Base-by-base conservation (phyloP, 2,113 vertebrate species). In the Lipophrys pholis region DNA sequence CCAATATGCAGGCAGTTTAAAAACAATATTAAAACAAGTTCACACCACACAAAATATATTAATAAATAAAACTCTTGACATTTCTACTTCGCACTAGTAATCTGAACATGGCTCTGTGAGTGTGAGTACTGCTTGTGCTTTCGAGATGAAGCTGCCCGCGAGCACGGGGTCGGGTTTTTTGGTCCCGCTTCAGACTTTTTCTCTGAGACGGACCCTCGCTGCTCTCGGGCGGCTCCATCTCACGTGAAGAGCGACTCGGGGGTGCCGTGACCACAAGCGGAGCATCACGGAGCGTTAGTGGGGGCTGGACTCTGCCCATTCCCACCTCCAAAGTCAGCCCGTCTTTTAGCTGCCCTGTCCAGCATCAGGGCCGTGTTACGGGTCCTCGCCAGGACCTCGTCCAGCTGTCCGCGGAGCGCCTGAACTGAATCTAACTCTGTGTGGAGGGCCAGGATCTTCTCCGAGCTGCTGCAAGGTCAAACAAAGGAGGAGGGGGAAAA, bases 291-390 rank as follows among this genome's bases (percentile, higher is more conserved):
- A 86, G 90, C 73, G 30, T 81, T 93, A 92, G 89, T 76, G 66
- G 93, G 93, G 94, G 93, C 95, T 93, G 92, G 93, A 92, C 94
- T 90, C 90, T 89, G 92, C 95, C 91, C 92, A 89, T 95, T 94
- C 97, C 96, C 97, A 99, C 97, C 97, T 99, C 97, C 97, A 95
- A 90, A 93, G 54, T 93, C 91, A 65, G 89, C 72, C 86, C 94
- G 93, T n/a, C 64, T 91, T 91, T 93, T 94, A 81, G 83, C 76
- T 15, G 91, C 91, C 12, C 90, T 93, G 79, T 97, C 96, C 94
- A 97, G 92, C 76, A 90, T 87, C 89, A 92, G 92, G 84, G 97
- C 94, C 82, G 87, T 92, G 88, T 94, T 94, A 78, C 94, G 87
- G 85, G 95, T 97, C 94, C 93, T 95, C 87, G 87, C 86, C 36